Evolutionary conservation across 2,888 invertebrate genomes (phyloP).

Genomic region (Empis stercorea): DNA sequence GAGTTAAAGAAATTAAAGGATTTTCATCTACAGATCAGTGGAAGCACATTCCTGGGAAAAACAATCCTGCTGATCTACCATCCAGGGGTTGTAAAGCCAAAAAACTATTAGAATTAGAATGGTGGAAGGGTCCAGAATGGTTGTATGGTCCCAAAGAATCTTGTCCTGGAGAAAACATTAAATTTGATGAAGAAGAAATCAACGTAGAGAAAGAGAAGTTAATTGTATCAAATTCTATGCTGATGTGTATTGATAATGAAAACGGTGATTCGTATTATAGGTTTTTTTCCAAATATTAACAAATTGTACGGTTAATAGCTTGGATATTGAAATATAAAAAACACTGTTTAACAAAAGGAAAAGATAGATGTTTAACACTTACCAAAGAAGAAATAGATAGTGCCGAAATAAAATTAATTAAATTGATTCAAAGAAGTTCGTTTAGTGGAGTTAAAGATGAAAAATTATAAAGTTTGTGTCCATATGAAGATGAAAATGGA

Average conservation of each 20-base stretch:
- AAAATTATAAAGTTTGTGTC: slow-evolving; percentile 4
- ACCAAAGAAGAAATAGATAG: neutral
- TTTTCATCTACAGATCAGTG: slow-evolving; percentile 16
- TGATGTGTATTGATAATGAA: neutral
- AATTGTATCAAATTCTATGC: neutral
- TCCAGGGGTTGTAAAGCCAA: slow-evolving; percentile 20
- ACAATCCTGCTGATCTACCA: slow-evolving; percentile 24
- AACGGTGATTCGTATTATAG: neutral
- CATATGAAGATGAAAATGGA: slow-evolving; percentile 11
- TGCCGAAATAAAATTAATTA: neutral
- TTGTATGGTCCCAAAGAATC: slow-evolving; percentile 12
- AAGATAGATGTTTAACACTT: neutral
- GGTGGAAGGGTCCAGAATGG: slow-evolving; percentile 25
- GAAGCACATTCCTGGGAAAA: slow-evolving; percentile 13
- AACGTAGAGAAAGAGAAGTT: neutral
- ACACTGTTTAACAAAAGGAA: neutral
- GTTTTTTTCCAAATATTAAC: slow-evolving; percentile 14
- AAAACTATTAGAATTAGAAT: slow-evolving; percentile 17
- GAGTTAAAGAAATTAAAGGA: neutral
- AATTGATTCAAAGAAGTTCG: neutral
- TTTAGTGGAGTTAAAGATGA: slow-evolving; percentile 8
- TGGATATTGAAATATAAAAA: slow-evolving; percentile 10
- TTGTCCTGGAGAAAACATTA: slow-evolving; percentile 14
- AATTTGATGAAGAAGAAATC: neutral
- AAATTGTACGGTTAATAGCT: slow-evolving; percentile 15